phyloP scores from a whole-genome alignment of 1,140 invertebrate genomes.

The Trachymyrmex septentrionalis region DNA sequence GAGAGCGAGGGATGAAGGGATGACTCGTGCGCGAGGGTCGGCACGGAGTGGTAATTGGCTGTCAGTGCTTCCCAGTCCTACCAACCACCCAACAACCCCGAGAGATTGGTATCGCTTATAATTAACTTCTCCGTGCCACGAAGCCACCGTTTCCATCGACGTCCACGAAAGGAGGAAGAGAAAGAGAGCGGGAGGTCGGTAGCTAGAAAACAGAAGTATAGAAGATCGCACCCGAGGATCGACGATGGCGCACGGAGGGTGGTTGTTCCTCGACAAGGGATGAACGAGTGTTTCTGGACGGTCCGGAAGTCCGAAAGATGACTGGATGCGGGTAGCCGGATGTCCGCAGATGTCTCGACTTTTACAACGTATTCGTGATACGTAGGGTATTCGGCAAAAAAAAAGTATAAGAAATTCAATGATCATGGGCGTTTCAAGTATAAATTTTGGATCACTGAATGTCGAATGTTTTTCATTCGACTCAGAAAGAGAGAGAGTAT shows the following conservation, averaged over 20 bases:
- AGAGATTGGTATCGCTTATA: conserved; percentile 87
- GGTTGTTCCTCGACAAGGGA: neutral
- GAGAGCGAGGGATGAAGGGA: conserved; percentile 49
- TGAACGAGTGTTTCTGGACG: conserved; percentile 40
- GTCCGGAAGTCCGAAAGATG: conserved; percentile 51
- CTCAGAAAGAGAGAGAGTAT: neutral
- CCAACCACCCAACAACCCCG: conserved; percentile 85
- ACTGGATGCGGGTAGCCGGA: conserved; percentile 40
- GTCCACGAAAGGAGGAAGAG: conserved; percentile 64
- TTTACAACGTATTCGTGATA: conserved; percentile 8
- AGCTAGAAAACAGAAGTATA: conserved; percentile 63
- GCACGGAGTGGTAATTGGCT: conserved; percentile 86
- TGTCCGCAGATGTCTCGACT: conserved; percentile 31
- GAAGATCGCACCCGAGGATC: conserved; percentile 16
- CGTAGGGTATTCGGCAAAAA: neutral
- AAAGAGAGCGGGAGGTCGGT: neutral
- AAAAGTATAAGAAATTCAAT: neutral
- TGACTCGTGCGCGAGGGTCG: conserved; percentile 81
- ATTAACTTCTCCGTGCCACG: conserved; percentile 87
- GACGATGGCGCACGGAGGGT: neutral
- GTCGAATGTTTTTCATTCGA: neutral
- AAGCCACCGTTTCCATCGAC: conserved; percentile 85
- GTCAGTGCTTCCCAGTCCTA: conserved; percentile 86
- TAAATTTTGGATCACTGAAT: conserved; percentile 33
- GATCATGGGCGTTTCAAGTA: neutral